These are phyloP conservation scores for Nyctibius bracteatus DNA, from an alignment of 2,113 vertebrate species.

Conservation along the genomic window DNA sequence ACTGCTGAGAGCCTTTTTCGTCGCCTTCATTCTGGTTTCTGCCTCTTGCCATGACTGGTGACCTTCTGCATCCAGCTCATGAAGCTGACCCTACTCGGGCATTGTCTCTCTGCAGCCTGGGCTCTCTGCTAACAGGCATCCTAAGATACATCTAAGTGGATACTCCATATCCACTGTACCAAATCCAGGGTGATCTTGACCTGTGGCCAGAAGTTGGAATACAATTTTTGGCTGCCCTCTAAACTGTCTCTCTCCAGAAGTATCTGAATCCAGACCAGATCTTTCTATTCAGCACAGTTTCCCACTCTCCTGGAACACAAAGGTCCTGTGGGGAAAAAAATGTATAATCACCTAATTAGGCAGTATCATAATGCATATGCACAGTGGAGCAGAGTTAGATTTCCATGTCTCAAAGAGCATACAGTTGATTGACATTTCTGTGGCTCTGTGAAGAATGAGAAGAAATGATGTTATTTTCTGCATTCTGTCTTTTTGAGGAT, in stretches of 20 bases:
- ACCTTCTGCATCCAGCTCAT: not conserved
- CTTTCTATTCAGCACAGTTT: not conserved
- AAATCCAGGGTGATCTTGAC: not conserved
- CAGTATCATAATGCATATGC: not conserved
- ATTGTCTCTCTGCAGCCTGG: not conserved
- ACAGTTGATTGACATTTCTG: not conserved
- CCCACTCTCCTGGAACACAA: not conserved
- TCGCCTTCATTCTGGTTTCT: not conserved
- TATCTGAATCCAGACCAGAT: not conserved
- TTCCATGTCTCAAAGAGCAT: not conserved
- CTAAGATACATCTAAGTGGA: not conserved
- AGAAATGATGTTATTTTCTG: not conserved
- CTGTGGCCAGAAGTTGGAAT: not conserved
- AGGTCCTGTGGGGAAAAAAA: not conserved
- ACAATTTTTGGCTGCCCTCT: not conserved
- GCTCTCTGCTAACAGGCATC: not conserved
- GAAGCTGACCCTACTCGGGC: not conserved
- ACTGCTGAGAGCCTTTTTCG: not conserved
- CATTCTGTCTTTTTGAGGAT: not conserved
- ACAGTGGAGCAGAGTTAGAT: not conserved
- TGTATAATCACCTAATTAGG: not conserved
- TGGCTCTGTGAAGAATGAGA: not conserved
- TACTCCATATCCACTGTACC: not conserved
- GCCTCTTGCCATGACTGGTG: not conserved
- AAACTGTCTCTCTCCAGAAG: not conserved